A percentile compares a stretch with the other conserved stretches of the same genome.
phyloP scores from a whole-genome alignment of 2,113 vertebrate genomes.

The Leptobrachium ailaonicum region DNA sequence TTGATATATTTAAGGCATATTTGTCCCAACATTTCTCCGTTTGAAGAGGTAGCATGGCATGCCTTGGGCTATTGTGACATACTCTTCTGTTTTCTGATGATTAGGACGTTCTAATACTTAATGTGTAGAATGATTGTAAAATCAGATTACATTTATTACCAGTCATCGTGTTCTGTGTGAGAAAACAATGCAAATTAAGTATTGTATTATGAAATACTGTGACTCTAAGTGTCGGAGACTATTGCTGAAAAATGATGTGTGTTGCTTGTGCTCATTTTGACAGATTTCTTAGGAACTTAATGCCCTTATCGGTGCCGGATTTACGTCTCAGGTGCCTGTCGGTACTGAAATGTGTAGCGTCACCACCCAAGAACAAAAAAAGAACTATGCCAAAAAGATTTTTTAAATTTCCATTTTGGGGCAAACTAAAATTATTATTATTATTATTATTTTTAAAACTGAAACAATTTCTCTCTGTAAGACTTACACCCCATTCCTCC shows the following conservation, averaged over 20 bases:
- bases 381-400: not conserved
- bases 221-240: constrained; percentile 13
- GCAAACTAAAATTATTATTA: not conserved
- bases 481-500: too few species aligned
- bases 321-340: not conserved
- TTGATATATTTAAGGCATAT: constrained; percentile 7
- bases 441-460: not conserved
- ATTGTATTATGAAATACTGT: constrained; percentile 41
- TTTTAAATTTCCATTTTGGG: too few species aligned
- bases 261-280: constrained; percentile 8
- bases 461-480: too few species aligned
- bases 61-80: constrained; percentile 22
- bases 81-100: constrained; percentile 38
- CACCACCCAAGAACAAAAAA: too few species aligned
- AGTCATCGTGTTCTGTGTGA: constrained; percentile 28
- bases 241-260: constrained; percentile 21
- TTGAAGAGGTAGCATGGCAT: constrained; percentile 7
- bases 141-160: constrained; percentile 48
- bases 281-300: constrained; percentile 14
- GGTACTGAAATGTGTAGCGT: too few species aligned
- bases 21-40: not conserved
- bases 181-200: constrained; percentile 50
- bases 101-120: constrained; percentile 50
- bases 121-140: constrained; percentile 45
- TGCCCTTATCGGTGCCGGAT: not conserved